Conservation (phyloP, 2,888 invertebrate genomes). For the Hymenopus coronatus region DNA sequence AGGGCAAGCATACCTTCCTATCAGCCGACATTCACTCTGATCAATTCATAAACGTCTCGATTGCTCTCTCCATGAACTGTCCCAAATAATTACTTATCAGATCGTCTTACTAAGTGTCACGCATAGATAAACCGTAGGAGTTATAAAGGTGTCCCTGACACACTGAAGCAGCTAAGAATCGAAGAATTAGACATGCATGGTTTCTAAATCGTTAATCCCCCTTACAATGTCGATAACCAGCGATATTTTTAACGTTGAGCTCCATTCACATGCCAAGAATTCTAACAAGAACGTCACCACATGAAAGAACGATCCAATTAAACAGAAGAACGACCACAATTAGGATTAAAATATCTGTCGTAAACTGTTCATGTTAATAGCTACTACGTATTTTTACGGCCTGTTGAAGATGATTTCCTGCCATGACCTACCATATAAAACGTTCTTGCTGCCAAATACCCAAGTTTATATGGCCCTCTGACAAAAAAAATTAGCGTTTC, state of each 20-base stretch:
- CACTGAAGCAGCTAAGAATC: too few relatives aligned
- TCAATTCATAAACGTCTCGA: too few relatives aligned
- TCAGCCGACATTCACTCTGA: too few relatives aligned
- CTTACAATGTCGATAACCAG: not conserved
- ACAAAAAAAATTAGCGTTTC: not conserved
- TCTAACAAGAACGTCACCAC: not conserved
- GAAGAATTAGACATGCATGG: not conserved
- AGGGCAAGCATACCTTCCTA: too few relatives aligned
- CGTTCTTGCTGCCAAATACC: not conserved
- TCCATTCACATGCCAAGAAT: not conserved
- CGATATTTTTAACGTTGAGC: not conserved
- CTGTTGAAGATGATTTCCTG: not conserved
- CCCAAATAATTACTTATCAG: too few relatives aligned
- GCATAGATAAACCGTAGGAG: too few relatives aligned
- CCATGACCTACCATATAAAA: not conserved
- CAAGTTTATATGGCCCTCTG: not conserved
- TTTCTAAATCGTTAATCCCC: not conserved
- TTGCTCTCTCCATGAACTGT: too few relatives aligned
- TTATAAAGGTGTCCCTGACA: too few relatives aligned
- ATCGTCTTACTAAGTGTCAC: too few relatives aligned
- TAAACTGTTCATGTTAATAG: not conserved
- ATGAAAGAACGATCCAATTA: not conserved
- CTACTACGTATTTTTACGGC: not conserved
- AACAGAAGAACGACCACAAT: not conserved
- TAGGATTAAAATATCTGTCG: not conserved